Conservation (phyloP, 2,113 vertebrate genomes). For the Myotis yumanensis region DNA sequence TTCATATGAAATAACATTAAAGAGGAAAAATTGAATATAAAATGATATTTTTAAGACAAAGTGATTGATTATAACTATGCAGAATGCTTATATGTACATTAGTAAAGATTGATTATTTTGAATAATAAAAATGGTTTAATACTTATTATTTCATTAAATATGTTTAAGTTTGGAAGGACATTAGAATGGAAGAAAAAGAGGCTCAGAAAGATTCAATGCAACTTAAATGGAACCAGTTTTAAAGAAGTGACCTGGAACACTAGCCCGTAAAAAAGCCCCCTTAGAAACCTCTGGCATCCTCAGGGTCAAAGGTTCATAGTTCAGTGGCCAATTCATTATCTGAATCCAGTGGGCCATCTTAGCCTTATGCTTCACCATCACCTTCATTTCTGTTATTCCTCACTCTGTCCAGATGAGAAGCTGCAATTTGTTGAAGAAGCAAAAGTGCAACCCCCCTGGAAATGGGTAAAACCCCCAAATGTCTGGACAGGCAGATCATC, state of each 20-base stretch:
- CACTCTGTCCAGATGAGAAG: background rate
- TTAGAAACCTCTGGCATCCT: background rate
- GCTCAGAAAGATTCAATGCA: background rate
- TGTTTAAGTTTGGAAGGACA: conserved; percentile 31
- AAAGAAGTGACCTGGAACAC: background rate
- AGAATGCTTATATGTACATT: background rate
- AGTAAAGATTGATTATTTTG: conserved; percentile 32
- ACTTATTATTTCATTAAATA: conserved; percentile 41
- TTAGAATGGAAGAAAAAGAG: background rate
- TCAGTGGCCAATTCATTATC: conserved; percentile 2
- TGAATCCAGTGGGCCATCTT: background rate
- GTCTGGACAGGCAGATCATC: background rate
- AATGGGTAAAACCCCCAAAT: background rate
- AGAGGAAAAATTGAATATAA: conserved; percentile 38
- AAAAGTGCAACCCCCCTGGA: background rate
- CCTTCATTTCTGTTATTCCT: background rate
- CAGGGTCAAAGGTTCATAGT: background rate
- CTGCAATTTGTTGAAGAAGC: background rate
- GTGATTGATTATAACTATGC: background rate
- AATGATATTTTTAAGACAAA: conserved; percentile 16
- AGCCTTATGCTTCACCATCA: background rate
- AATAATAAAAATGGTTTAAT: conserved; percentile 18
- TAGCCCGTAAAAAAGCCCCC: background rate
- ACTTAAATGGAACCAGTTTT: conserved; percentile 19
- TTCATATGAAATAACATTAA: conserved; percentile 43